Percentiles rank a stretch among this genome's conserved stretches.
These are phyloP conservation scores for Stenichneumon culpator DNA, from an alignment of 2,888 invertebrate species.

Conservation along the genomic window DNA sequence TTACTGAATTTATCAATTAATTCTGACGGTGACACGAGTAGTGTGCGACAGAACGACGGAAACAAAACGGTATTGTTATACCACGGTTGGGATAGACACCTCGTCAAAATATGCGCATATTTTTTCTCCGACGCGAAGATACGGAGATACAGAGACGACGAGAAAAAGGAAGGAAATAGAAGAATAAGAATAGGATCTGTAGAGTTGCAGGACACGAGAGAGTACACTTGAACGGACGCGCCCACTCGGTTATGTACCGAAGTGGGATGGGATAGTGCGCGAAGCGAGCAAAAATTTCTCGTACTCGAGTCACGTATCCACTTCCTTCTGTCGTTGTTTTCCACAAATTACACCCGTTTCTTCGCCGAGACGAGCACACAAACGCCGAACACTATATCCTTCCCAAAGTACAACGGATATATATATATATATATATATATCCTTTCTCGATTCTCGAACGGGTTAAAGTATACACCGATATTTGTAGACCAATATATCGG, in stretches of 20 bases:
- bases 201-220: slow-evolving; percentile 13
- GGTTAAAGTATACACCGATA: background rate
- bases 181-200: slow-evolving; percentile 6
- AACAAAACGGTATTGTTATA: slow-evolving; percentile 46
- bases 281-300: slow-evolving; percentile 26
- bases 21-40: background rate
- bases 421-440: background rate
- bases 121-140: slow-evolving; percentile 38
- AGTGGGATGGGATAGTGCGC: slow-evolving; percentile 1
- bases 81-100: slow-evolving; percentile 42
- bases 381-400: slow-evolving; percentile 13
- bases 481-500: background rate
- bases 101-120: slow-evolving; percentile 60
- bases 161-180: slow-evolving; percentile 7
- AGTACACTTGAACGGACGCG: slow-evolving; percentile 13
- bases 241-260: slow-evolving; percentile 20
- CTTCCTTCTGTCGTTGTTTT: slow-evolving; percentile 61
- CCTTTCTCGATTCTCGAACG: background rate
- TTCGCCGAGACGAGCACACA: slow-evolving; percentile 23
- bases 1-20: slow-evolving; percentile 7
- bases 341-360: slow-evolving; percentile 56
- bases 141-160: background rate
- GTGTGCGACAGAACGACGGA: background rate
- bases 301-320: slow-evolving; percentile 56
- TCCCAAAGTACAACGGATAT: slow-evolving; percentile 10